phyloP scores from a whole-genome alignment of 2,113 vertebrate species.

The Mionectes macconnelli region DNA sequence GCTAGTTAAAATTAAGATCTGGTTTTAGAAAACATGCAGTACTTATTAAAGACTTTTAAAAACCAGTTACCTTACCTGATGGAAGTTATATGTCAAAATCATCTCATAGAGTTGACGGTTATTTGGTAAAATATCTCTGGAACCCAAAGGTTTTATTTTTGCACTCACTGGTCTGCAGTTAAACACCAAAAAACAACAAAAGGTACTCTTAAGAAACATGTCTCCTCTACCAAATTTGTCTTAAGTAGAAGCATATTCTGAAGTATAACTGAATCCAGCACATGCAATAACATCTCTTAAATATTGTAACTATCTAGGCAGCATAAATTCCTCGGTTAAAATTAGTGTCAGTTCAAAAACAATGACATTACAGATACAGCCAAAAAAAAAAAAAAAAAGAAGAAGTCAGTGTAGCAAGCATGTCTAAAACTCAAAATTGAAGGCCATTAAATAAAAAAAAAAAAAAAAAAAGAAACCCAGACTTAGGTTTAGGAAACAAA shows the following conservation, averaged over 20 bases:
- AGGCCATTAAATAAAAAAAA: background rate
- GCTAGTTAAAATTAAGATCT: background rate
- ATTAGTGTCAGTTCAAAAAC: background rate
- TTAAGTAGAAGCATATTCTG: background rate
- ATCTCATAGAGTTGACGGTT: constrained; percentile 96
- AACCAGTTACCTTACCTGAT: constrained; percentile 78
- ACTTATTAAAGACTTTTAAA: background rate
- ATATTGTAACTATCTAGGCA: background rate
- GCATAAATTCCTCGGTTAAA: background rate
- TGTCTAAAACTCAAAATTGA: background rate
- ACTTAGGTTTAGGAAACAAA: background rate
- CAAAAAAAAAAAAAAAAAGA: background rate
- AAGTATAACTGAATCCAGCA: background rate
- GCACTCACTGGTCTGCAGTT: constrained; percentile 85
- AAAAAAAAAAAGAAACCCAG: background rate
- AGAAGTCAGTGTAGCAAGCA: background rate
- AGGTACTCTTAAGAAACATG: background rate
- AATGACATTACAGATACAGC: background rate
- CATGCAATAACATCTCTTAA: background rate
- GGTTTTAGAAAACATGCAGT: background rate
- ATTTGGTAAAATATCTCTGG: constrained; percentile 91
- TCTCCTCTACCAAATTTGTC: background rate
- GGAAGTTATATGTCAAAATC: constrained; percentile 91
- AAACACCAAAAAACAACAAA: background rate
- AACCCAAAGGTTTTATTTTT: constrained; percentile 92